phyloP scores from a whole-genome alignment of 37 sponge, comb jelly and placozoan species.

The Aplysina aerophoba region DNA sequence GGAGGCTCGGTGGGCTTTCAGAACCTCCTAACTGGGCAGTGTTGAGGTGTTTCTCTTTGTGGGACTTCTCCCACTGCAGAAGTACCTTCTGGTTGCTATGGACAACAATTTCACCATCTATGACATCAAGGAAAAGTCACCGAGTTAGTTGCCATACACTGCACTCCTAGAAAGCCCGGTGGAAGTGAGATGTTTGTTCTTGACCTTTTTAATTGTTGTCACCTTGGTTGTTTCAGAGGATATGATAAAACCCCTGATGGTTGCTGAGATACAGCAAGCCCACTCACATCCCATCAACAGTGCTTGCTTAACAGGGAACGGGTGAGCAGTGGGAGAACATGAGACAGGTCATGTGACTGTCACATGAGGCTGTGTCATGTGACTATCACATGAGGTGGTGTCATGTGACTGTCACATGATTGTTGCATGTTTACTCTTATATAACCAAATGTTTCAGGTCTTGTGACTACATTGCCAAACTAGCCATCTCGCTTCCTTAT shows the following conservation, averaged over 20 bases:
- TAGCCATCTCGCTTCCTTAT: no score
- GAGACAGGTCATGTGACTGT: no score
- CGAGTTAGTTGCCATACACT: background rate
- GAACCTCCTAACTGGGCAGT: no score
- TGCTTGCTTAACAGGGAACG: background rate
- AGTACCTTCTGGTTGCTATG: background rate
- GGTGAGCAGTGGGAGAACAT: background rate
- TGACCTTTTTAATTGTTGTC: background rate
- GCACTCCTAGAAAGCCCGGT: background rate
- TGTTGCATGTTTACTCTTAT: no score
- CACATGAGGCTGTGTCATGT: no score
- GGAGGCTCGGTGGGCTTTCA: no score
- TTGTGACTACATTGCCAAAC: no score
- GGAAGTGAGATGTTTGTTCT: no score
- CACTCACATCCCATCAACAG: background rate
- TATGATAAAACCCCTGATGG: background rate
- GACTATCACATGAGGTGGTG: no score
- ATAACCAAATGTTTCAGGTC: no score
- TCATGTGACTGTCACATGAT: no score
- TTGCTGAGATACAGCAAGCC: background rate
- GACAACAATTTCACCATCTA: background rate
- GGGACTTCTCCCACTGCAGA: background rate
- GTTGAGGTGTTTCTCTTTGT: background rate
- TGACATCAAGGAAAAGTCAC: background rate
- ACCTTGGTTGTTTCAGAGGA: background rate